These are phyloP conservation scores for Sitobion miscanthi DNA, from an alignment of 1,140 invertebrate species.

Conservation along the genomic window DNA sequence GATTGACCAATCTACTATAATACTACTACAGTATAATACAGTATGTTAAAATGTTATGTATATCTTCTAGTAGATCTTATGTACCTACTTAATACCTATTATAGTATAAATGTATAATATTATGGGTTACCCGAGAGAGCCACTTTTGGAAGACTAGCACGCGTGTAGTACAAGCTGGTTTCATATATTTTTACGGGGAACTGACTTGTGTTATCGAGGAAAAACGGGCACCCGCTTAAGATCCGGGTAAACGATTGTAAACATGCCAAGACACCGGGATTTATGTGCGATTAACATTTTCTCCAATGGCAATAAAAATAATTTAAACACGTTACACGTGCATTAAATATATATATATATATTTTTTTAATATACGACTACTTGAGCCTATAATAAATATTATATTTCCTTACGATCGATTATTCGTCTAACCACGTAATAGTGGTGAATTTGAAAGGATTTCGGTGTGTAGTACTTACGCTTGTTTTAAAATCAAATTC, in stretches of 20 bases:
- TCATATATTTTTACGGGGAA: not conserved
- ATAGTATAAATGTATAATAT: not conserved
- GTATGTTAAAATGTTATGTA: not conserved
- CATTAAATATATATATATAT: not conserved
- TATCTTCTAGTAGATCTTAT: not conserved
- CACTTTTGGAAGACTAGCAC: not conserved
- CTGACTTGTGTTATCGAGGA: not conserved
- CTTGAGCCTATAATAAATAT: not conserved
- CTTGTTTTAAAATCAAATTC: not conserved
- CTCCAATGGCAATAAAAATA: not conserved
- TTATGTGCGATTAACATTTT: conserved; percentile 24
- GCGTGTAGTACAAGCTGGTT: not conserved
- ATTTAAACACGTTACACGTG: not conserved
- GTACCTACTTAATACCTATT: not conserved
- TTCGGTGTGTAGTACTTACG: not conserved
- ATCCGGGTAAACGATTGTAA: conserved; percentile 25
- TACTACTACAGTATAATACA: not conserved
- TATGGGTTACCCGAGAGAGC: not conserved
- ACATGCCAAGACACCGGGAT: not conserved
- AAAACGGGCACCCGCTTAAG: not conserved
- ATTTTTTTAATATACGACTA: not conserved
- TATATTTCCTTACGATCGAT: not conserved
- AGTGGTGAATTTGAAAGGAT: not conserved
- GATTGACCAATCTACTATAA: not conserved
- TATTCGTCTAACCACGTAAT: not conserved